Base-by-base conservation (phyloP, 2,797 vertebrate species). In the Sebastes cheni region DNA sequence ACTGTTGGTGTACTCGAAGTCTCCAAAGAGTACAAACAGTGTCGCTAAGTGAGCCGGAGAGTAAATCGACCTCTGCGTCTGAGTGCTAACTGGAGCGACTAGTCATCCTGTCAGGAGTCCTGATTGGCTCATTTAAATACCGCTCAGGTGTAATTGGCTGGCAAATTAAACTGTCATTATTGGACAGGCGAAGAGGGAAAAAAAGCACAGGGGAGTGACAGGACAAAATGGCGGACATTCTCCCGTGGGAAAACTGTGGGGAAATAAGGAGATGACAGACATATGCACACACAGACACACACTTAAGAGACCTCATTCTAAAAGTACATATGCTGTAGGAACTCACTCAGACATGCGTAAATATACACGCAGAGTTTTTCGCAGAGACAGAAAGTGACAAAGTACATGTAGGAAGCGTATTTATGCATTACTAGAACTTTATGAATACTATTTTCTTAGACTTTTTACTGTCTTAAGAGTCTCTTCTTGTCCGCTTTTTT, bases 91-190 rank as follows among this genome's bases (percentile, higher is more conserved):
- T 88, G 87, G 90, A 90, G 88, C 82, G 86, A 96, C 91, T 90
- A 90, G 95, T 96, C 96, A 96, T 94, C 88, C 89, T 94, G 95
- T 96, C 96, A 97, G 90, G 90, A 76, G 85, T 88, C 89, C 91
- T 94, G 95, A 95, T 94, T 90, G 92, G 84, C 92, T 95, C 93
- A 96, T 97, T 97, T 97, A 97, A 97, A 96, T 97, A 98, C 96
- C 93, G 94, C 93, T 94, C 93, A 94, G 93, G 89, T 96, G 94
- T 96, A 96, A 97, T 97, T 96, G 96, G 95, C 94, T 93, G 79
- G 95, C 87, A 97, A 97, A 97, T 97, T 97, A 97, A 97, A 97
- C 93, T 91, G 92, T 95, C 95, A 96, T 96, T 90, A 96, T 96
- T 96, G 95, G 95, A 94, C 94, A 95, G 92, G 93, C 88, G 52